Percentiles rank a stretch among this genome's conserved stretches.
Conservation (phyloP, 2,113 vertebrate genomes). For the Orientallactaga bullata region DNA sequence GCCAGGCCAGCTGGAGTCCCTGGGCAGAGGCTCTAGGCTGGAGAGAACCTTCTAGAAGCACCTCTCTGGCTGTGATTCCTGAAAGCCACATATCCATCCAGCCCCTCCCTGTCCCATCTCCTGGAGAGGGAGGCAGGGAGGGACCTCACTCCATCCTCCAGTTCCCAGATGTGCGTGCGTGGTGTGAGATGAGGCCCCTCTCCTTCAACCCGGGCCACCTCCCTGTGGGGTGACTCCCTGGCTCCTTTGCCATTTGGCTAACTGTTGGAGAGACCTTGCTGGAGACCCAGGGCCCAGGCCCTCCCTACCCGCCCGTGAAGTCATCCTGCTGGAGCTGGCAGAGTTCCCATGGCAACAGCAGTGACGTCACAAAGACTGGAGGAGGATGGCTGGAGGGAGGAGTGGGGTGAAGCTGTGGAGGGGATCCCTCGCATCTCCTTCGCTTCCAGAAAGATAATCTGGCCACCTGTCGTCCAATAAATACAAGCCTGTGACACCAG, state of each 20-base stretch:
- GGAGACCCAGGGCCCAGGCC: constrained; percentile 63
- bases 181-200: constrained; percentile 53
- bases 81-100: neutral
- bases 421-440: constrained; percentile 9
- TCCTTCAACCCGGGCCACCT: constrained; percentile 43
- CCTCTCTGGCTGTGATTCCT: neutral
- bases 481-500: accelerated
- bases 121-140: no score
- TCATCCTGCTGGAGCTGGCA: constrained; percentile 76
- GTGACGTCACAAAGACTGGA: constrained; percentile 76
- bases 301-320: constrained; percentile 57
- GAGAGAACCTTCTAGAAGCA: neutral
- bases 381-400: constrained; percentile 31
- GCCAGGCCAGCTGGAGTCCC: neutral
- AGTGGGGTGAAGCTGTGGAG: neutral
- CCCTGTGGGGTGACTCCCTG: constrained; percentile 52
- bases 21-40: neutral
- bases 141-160: neutral
- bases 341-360: constrained; percentile 80
- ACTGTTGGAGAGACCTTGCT: constrained; percentile 60
- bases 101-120: neutral
- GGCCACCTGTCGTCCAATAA: neutral
- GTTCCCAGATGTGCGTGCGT: constrained; percentile 56
- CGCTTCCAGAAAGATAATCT: constrained; percentile 21
- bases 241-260: constrained; percentile 69